Conservation (phyloP, 1,140 invertebrate genomes). For the Trypoxylus dichotomus region DNA sequence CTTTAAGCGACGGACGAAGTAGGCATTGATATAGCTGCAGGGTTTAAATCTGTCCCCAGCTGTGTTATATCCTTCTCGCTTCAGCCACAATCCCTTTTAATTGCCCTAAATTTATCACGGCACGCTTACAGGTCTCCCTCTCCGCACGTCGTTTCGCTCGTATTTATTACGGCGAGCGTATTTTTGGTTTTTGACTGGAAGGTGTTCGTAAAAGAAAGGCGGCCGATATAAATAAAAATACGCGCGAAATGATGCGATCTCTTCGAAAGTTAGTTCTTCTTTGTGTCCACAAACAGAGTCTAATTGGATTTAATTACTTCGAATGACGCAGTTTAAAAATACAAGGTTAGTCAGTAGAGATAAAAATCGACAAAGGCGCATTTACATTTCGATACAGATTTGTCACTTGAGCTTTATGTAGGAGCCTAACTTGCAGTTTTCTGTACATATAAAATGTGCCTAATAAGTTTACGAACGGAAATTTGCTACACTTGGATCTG, state of each 20-base stretch:
- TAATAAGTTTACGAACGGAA: too few species aligned
- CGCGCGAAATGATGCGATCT: background rate
- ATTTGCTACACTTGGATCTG: too few species aligned
- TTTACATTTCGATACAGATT: too few species aligned
- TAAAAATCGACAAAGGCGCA: too few species aligned
- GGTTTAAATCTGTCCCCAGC: conserved; percentile 24
- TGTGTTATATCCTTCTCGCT: conserved; percentile 18
- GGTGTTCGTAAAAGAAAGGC: background rate
- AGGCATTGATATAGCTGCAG: conserved; percentile 18
- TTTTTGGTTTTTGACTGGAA: conserved; percentile 12
- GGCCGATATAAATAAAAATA: background rate
- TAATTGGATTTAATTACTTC: background rate
- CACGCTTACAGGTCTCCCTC: conserved; percentile 15
- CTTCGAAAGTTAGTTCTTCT: background rate
- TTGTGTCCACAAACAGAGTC: background rate
- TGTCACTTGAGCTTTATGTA: too few species aligned
- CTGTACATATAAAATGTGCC: too few species aligned
- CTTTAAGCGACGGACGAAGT: conserved; percentile 5
- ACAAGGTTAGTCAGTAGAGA: too few species aligned
- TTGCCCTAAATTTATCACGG: conserved; percentile 18
- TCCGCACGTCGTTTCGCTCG: background rate
- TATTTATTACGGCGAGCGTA: conserved; percentile 1
- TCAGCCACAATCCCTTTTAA: conserved; percentile 25
- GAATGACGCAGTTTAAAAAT: too few species aligned
- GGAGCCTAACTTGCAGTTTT: too few species aligned